These are phyloP conservation scores for Eupeodes luniger DNA, from an alignment of 2,888 invertebrate species.

Conservation along the genomic window DNA sequence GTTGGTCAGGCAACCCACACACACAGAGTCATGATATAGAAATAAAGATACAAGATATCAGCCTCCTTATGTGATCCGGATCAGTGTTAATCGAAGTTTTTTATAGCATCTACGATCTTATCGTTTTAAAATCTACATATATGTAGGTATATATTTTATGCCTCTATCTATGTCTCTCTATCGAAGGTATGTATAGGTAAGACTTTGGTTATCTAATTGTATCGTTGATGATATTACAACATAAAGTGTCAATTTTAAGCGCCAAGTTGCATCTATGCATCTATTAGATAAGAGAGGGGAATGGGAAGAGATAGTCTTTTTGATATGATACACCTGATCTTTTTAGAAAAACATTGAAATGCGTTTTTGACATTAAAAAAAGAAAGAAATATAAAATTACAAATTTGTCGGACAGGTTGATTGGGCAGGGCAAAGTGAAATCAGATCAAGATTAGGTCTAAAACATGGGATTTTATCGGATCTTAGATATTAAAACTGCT, in stretches of 20 bases:
- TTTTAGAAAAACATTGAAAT: background rate
- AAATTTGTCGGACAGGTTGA: background rate
- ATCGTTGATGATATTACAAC: slow-evolving; percentile 33
- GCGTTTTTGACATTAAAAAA: background rate
- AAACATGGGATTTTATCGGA: too few species aligned
- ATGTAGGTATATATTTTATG: background rate
- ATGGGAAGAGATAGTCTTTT: background rate
- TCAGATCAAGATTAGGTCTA: too few species aligned
- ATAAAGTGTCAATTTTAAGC: slow-evolving; percentile 55
- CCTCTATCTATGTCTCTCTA: too few species aligned
- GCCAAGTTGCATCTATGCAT: background rate
- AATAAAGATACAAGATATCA: background rate
- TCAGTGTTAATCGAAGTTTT: slow-evolving; percentile 60
- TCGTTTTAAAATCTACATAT: slow-evolving; percentile 20
- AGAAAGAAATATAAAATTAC: background rate
- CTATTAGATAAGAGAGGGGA: background rate
- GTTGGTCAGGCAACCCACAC: slow-evolving; percentile 23
- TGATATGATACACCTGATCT: background rate
- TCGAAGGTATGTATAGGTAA: background rate
- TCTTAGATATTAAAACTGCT: too few species aligned
- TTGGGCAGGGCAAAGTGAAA: background rate
- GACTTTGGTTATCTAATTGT: slow-evolving; percentile 27
- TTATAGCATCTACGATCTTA: slow-evolving; percentile 63
- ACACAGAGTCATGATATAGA: slow-evolving; percentile 2
- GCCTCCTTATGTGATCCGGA: slow-evolving; percentile 35